phyloP scores from a whole-genome alignment of 1,140 invertebrate genomes.

The Pseudomyrmex pallidus region DNA sequence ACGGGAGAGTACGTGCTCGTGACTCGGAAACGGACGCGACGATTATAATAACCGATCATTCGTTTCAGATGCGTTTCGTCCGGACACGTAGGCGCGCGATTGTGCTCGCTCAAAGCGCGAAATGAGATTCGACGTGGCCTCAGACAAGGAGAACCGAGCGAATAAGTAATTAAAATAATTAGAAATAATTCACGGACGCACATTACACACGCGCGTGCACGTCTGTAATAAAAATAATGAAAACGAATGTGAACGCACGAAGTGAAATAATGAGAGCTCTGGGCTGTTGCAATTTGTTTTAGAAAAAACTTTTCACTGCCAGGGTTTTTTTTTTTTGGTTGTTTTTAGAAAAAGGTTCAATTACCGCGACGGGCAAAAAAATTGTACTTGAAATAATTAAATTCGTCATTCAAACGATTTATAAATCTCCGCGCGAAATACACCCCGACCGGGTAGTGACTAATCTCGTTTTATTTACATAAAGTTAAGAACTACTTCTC shows the following conservation, averaged over 20 bases:
- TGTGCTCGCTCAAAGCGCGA: neutral
- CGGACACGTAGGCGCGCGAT: neutral
- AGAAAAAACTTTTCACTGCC: too few relatives aligned
- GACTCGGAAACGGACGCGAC: neutral
- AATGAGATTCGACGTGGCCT: neutral
- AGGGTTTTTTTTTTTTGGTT: too few relatives aligned
- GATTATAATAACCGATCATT: conserved; percentile 25
- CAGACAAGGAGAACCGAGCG: neutral
- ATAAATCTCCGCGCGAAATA: neutral
- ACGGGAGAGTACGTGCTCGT: neutral
- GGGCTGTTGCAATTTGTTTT: too few relatives aligned
- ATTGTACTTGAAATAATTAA: too few relatives aligned
- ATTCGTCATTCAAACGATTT: neutral
- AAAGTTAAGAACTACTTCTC: neutral
- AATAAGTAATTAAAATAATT: too few relatives aligned
- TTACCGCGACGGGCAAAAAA: too few relatives aligned
- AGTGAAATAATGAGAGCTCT: neutral
- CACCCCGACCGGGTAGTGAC: neutral
- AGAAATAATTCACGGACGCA: too few relatives aligned
- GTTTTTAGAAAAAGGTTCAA: too few relatives aligned
- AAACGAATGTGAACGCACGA: neutral
- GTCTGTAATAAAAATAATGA: too few relatives aligned
- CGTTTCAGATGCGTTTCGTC: neutral
- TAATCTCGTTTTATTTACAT: neutral
- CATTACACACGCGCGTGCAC: too few relatives aligned